phyloP scores from a whole-genome alignment of 2,888 invertebrate species.

The Lagria hirta region DNA sequence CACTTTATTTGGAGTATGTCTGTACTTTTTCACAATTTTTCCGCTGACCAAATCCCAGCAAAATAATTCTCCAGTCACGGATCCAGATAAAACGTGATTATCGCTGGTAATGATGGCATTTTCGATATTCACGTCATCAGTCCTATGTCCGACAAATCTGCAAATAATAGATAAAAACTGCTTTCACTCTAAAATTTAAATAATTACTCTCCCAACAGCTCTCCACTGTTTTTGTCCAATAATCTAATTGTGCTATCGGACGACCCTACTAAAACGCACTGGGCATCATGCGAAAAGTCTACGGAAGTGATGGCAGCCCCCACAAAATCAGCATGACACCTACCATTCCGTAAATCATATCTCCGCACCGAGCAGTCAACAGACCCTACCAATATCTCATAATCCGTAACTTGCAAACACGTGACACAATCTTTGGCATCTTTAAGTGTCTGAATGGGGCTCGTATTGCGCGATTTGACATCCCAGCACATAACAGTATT shows the following conservation, averaged over 20 bases:
- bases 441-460: constrained; percentile 78
- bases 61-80: constrained; percentile 81
- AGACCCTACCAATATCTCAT: constrained; percentile 88
- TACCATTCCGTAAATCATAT: constrained; percentile 90
- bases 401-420: constrained; percentile 76
- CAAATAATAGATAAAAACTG: constrained; percentile 26
- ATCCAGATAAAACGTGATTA: constrained; percentile 85
- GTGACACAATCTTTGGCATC: constrained; percentile 94
- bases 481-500: constrained; percentile 95
- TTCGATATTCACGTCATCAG: constrained; percentile 83
- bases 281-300: constrained; percentile 86
- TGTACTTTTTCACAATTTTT: constrained; percentile 58
- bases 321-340: constrained; percentile 79
- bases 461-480: constrained; percentile 64
- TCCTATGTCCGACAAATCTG: constrained; percentile 80
- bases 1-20: constrained; percentile 60
- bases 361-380: constrained; percentile 84
- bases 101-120: constrained; percentile 83
- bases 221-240: constrained; percentile 85
- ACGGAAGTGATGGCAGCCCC: constrained; percentile 84
- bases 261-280: constrained; percentile 85
- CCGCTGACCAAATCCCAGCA: constrained; percentile 89
- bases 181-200: no score
- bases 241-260: constrained; percentile 81
- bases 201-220: constrained; percentile 67